Conservation (phyloP, 2,888 invertebrate species). For the Schizaphis graminum region DNA sequence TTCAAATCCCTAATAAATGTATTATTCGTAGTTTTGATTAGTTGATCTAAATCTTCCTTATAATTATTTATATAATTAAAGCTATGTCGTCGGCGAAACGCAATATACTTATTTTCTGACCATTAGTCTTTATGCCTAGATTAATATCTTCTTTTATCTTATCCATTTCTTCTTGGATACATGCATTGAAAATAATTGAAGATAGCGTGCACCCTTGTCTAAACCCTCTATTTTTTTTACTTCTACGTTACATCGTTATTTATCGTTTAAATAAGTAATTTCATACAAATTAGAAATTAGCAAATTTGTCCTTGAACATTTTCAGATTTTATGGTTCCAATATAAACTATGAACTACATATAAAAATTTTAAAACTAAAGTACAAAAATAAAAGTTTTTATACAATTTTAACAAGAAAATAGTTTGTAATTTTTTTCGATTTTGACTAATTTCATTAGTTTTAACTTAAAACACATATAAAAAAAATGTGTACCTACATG, state of each 20-base stretch:
- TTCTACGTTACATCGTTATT: not conserved
- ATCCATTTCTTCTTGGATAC: constrained; percentile 25
- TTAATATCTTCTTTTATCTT: constrained; percentile 29
- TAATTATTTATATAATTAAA: not conserved
- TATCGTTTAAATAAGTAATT: too few species aligned
- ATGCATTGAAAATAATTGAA: constrained; percentile 35
- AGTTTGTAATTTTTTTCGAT: too few species aligned
- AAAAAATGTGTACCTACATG: too few species aligned
- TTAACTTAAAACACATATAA: too few species aligned
- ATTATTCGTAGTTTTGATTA: constrained; percentile 2
- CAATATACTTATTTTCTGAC: constrained; percentile 40
- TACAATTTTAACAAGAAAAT: too few species aligned
- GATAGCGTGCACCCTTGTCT: not conserved
- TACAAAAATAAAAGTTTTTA: too few species aligned
- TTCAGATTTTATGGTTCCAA: too few species aligned
- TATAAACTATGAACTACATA: too few species aligned
- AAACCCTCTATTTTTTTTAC: not conserved
- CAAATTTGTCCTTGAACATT: too few species aligned
- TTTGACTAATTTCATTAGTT: too few species aligned
- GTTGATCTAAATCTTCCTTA: constrained; percentile 18
- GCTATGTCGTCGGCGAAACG: constrained; percentile 46
- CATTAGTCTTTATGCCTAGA: constrained; percentile 31
- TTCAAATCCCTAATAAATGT: not conserved
- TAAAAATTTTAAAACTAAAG: too few species aligned
- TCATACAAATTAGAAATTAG: too few species aligned